These are phyloP conservation scores for Luperina testacea DNA, from an alignment of 2,888 invertebrate species.

Conservation along the genomic window DNA sequence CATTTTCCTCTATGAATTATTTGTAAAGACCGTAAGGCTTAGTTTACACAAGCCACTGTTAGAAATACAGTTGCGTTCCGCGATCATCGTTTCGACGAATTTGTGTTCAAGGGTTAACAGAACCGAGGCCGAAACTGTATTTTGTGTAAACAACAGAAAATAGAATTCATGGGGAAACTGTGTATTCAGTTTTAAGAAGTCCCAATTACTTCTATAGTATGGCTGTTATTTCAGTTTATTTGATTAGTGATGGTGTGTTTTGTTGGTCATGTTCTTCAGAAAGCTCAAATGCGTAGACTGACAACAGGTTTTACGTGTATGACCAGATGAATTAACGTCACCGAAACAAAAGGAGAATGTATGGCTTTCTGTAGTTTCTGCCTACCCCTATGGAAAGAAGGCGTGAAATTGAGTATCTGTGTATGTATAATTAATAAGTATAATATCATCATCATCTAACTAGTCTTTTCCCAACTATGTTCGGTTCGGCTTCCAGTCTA, in stretches of 20 bases:
- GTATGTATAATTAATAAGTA: background rate
- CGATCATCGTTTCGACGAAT: conserved; percentile 6
- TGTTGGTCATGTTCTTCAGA: background rate
- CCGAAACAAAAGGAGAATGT: background rate
- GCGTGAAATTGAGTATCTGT: background rate
- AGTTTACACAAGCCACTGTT: conserved; percentile 11
- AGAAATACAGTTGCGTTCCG: background rate
- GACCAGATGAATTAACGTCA: background rate
- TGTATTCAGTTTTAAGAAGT: background rate
- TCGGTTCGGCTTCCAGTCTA: no score
- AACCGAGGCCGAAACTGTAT: background rate
- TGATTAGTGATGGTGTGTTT: background rate
- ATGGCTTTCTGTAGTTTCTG: background rate
- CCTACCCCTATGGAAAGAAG: no score
- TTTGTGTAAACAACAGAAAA: background rate
- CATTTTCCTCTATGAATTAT: conserved; percentile 47
- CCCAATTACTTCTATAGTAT: background rate
- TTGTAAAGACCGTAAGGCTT: conserved; percentile 31
- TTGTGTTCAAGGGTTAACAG: background rate
- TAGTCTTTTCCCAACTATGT: no score
- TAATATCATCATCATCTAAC: no score
- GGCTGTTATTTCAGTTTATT: background rate
- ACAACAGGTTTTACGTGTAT: background rate
- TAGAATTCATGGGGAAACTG: conserved; percentile 6
- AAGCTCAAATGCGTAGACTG: background rate